Base-by-base conservation (phyloP, 2,888 invertebrate genomes). In the Macrophya alboannulata region DNA sequence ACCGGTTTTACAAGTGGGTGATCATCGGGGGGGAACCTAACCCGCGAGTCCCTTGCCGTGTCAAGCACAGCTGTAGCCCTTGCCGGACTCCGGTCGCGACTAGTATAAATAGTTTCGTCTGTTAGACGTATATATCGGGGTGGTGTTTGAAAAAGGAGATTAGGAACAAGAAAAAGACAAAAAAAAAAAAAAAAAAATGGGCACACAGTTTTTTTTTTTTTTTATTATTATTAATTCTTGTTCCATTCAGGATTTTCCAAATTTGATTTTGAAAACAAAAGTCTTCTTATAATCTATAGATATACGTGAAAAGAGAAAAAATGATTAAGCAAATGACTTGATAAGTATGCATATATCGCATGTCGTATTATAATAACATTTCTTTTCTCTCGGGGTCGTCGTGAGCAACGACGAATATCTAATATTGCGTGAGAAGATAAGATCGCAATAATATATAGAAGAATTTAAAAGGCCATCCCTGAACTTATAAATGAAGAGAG, bases 1-100 rank as follows among this genome's bases (percentile, higher is more conserved):
- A 87, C 87, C 85, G 88, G 87, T 86, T 87, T 86, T 87, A 86
- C 86, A 79, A 79, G 79, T 59, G 40, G 55, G 59, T 79, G 40
- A 79, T 79, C 79, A 62, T 59, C 79, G 62, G 59, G 40, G 79
- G 79, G 62, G n/a, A 79, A 79, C 37, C 25, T 37, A 40, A 72
- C 40, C 79, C 40, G n/a, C 25, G 62, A 59, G 79, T 3, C 37
- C 10, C 12, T 37, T 10, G 43, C 40, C 6, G 48, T 15, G n/a
- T 8, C 5, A 9, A 48, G 68, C 45, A 74, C 74, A 74, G 74
- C 45, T 74, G 74, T 74, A 31, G 40, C 74, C 68, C 45, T 45
- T 74, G 10, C 68, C 68, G 68, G 31, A 68, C 31, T n/a, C n/a
- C 55, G 55, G 68, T 17, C 84, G 79, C 62, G 81, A 84, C 87